phyloP scores from a whole-genome alignment of 2,113 vertebrate species.

The Ictidomys tridecemlineatus region DNA sequence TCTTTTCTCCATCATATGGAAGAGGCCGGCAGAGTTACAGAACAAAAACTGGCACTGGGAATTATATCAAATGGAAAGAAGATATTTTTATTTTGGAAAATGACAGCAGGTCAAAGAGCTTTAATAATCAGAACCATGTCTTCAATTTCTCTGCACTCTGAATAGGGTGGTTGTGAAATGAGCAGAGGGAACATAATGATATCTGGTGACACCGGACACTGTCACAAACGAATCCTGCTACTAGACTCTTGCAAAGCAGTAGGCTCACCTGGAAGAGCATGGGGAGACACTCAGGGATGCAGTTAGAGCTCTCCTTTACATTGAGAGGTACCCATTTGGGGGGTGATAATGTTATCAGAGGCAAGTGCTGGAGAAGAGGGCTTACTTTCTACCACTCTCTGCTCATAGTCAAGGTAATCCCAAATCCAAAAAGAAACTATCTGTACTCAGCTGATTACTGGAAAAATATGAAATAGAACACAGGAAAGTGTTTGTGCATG shows the following conservation, averaged over 20 bases:
- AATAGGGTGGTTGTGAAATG: background rate
- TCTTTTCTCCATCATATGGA: background rate
- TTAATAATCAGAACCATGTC: background rate
- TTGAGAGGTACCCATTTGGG: background rate
- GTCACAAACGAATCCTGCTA: background rate
- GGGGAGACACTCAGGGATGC: background rate
- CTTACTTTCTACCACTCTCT: background rate
- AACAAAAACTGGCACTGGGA: background rate
- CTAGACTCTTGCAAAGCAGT: background rate
- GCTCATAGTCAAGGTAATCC: background rate
- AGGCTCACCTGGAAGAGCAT: background rate
- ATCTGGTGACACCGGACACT: background rate
- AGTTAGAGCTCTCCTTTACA: background rate
- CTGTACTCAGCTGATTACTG: background rate
- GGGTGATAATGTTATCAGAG: background rate
- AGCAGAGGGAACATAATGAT: background rate
- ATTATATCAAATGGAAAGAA: conserved; percentile 3
- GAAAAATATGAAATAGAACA: background rate
- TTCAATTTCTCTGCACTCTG: background rate
- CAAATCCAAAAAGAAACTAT: background rate
- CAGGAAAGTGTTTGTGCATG: background rate
- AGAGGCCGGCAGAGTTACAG: background rate
- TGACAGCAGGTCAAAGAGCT: background rate
- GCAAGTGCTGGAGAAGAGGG: background rate
- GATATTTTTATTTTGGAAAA: conserved; percentile 18